Evolutionary conservation across 2,113 vertebrate species (phyloP), one percentile per base, ranked within the genome.

Genomic region (Gorsachius goisagi): DNA sequence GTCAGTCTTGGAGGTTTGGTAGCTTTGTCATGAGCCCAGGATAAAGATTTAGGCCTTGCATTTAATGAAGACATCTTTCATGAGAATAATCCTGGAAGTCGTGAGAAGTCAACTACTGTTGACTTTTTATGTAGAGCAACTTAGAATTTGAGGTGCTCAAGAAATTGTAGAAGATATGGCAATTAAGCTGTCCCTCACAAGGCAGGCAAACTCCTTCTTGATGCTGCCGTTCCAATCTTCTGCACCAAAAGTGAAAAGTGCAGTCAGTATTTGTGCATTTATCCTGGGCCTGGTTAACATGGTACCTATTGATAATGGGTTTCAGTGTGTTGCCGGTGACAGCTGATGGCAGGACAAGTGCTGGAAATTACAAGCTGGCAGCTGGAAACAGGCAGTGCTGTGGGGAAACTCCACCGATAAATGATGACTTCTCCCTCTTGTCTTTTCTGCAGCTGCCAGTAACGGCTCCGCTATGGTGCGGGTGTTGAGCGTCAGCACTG

Each of bases 391-490:
- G 33, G 55, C 47, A 32, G 7, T 7, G 18, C 30, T 41, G 33
- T 16, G 55, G 58, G 37, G 71, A 45, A 52, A 28, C 35, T 13
- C 15, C 4, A 16, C 11, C 0, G 24, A 9, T 53, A 14, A 44
- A 15, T 11, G 37, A 6, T 60, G 78, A 68, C 88, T 59, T 35
- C 37, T 97, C 11, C 85, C 69, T 95, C 12, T 86, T 86, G 15
- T 76, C 11, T 74, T 28, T 47, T 82, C 52, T 27, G 2, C 94
- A 99, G 99, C 98, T 97, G 98, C 99, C 92, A 98, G 97, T 81
- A 99, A 99, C 49, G 99, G 99, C 96, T 99, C 99, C 0, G 99
- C 99, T 0, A 99, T 99, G 99, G 98, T 99, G 78, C 98, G 99
- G 6, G 99, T 99, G 81, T 95, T 99, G 97, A 99, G 98, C 22